Conservation (phyloP, 2,888 invertebrate species). For the Phrixothrix hirtus region DNA sequence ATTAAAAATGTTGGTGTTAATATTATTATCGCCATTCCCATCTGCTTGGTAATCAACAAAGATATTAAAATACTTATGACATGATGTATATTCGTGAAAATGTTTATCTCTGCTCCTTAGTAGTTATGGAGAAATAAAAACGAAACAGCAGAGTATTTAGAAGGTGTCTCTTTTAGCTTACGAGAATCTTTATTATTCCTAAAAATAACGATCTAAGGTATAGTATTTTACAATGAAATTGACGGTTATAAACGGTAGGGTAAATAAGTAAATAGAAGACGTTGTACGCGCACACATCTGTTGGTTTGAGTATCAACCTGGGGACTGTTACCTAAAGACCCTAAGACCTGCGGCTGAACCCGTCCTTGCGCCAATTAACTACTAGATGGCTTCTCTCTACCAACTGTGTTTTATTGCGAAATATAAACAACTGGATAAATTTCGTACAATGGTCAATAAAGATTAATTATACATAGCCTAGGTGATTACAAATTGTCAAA, state of each 20-base stretch:
- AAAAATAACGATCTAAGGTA: slow-evolving; percentile 21
- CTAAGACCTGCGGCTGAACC: slow-evolving; percentile 26
- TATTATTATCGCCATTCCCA: too few species aligned
- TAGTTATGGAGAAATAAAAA: slow-evolving; percentile 4
- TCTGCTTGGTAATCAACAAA: too few species aligned
- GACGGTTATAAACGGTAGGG: slow-evolving; percentile 29
- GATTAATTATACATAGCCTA: neutral
- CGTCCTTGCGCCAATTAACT: slow-evolving; percentile 27
- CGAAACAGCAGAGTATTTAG: slow-evolving; percentile 10
- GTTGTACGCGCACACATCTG: slow-evolving; percentile 33
- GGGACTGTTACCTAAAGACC: slow-evolving; percentile 36
- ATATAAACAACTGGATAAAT: neutral
- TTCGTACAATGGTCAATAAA: neutral
- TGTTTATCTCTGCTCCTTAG: neutral
- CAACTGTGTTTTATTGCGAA: slow-evolving; percentile 18
- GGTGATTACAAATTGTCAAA: neutral
- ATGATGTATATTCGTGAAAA: too few species aligned
- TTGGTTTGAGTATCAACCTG: slow-evolving; percentile 32
- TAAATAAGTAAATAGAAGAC: slow-evolving; percentile 32
- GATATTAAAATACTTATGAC: too few species aligned
- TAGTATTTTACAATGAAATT: slow-evolving; percentile 25
- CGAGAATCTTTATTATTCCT: slow-evolving; percentile 19
- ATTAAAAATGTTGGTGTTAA: too few species aligned
- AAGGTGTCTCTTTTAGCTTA: slow-evolving; percentile 13
- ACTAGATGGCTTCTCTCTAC: slow-evolving; percentile 19